Percentiles rank a stretch among this genome's conserved stretches.
Evolutionary conservation across 2,888 invertebrate genomes (phyloP).

Genomic region (Leptinotarsa haldemani): DNA sequence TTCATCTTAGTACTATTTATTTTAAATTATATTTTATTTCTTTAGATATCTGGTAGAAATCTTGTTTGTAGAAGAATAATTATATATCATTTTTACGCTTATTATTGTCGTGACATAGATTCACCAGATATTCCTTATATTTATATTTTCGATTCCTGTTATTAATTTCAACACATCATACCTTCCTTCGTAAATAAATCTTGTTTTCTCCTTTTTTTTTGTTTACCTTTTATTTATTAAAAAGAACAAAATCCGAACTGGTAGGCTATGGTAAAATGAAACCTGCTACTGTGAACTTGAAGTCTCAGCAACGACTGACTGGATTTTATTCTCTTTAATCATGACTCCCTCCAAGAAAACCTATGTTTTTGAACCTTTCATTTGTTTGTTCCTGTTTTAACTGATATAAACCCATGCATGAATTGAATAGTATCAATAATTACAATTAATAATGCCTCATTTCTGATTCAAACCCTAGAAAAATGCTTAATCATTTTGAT

Average conservation of each 20-base stretch:
- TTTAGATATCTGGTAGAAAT: conserved; percentile 31
- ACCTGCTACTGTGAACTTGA: too few relatives aligned
- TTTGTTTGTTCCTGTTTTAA: too few relatives aligned
- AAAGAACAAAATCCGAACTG: too few relatives aligned
- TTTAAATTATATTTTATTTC: conserved; percentile 29
- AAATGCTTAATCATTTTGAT: too few relatives aligned
- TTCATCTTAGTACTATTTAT: conserved; percentile 22
- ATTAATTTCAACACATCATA: conserved; percentile 25
- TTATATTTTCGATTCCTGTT: conserved; percentile 19
- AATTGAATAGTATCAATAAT: too few relatives aligned
- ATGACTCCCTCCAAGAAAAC: neutral
- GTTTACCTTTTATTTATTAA: neutral
- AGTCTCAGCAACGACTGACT: too few relatives aligned
- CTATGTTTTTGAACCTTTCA: too few relatives aligned
- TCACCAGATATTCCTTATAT: conserved; percentile 42
- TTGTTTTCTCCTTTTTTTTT: conserved; percentile 32
- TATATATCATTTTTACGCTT: conserved; percentile 12
- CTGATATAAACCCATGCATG: too few relatives aligned
- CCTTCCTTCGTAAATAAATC: conserved; percentile 39
- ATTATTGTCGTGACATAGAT: conserved; percentile 9
- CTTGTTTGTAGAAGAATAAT: neutral
- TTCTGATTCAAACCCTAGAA: too few relatives aligned
- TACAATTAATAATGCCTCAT: too few relatives aligned
- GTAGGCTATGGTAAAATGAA: too few relatives aligned
- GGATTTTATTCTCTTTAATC: too few relatives aligned